phyloP scores from a whole-genome alignment of 64 coral and sea anemone genomes.

The Pocillopora verrucosa region DNA sequence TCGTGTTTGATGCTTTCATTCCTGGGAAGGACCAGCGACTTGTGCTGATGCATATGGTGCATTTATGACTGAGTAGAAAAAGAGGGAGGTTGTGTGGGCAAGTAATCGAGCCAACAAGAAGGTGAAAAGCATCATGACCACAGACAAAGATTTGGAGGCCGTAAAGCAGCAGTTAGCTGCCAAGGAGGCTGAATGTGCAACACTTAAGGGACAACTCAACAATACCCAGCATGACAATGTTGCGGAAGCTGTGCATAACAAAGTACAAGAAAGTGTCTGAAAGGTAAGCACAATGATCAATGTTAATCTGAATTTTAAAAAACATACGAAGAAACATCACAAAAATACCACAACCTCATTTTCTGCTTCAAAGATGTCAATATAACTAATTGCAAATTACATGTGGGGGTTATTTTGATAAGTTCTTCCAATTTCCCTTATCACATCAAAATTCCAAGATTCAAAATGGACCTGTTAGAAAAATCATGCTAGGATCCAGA shows the following conservation, averaged over 20 bases:
- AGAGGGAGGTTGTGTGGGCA: slow-evolving; percentile 24
- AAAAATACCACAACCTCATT: not conserved
- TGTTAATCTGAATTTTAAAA: slow-evolving; percentile 34
- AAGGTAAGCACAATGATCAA: slow-evolving; percentile 26
- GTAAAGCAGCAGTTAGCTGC: slow-evolving; percentile 35
- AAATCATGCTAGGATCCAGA: not conserved
- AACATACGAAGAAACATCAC: slow-evolving; percentile 2
- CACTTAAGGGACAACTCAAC: slow-evolving; percentile 27
- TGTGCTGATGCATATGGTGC: slow-evolving; percentile 30
- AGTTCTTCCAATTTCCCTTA: too few relatives aligned
- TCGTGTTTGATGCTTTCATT: slow-evolving; percentile 28
- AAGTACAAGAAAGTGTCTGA: slow-evolving; percentile 42
- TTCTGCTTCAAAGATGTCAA: too few relatives aligned
- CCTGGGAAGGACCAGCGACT: slow-evolving; percentile 20
- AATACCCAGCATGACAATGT: slow-evolving; percentile 20
- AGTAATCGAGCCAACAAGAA: slow-evolving; percentile 23
- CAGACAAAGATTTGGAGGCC: slow-evolving; percentile 30
- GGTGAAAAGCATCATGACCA: not conserved
- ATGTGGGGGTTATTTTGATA: too few relatives aligned
- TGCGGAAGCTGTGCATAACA: slow-evolving; percentile 32
- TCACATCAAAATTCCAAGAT: too few relatives aligned
- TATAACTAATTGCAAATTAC: too few relatives aligned
- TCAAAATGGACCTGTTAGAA: slow-evolving; percentile 1
- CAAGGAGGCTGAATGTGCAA: slow-evolving; percentile 39
- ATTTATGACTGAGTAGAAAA: slow-evolving; percentile 21